Conservation (phyloP, 2,797 vertebrate genomes). For the Acipenser oxyrinchus region DNA sequence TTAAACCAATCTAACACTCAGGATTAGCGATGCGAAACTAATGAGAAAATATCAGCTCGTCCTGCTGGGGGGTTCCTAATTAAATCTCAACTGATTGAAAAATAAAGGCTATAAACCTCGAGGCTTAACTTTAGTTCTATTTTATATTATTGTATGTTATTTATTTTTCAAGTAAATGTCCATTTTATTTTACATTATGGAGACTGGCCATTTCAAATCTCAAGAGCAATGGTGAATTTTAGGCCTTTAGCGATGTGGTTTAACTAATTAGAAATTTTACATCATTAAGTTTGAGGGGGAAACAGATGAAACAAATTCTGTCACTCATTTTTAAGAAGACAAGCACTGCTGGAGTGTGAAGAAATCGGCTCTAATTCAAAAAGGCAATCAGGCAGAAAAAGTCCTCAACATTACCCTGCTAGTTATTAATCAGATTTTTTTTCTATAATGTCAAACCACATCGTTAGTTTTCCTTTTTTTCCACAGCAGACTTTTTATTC, state of each 20-base stretch:
- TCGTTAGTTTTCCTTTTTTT: conserved; percentile 34
- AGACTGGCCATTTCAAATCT: conserved; percentile 36
- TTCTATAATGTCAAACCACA: conserved; percentile 39
- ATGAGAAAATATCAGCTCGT: conserved; percentile 78
- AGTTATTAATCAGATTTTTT: conserved; percentile 69
- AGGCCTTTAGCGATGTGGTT: conserved; percentile 75
- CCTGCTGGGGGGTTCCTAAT: conserved; percentile 76
- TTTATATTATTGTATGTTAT: conserved; percentile 66
- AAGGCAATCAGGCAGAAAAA: conserved; percentile 77
- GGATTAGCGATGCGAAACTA: conserved; percentile 75
- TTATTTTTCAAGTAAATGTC: conserved; percentile 45
- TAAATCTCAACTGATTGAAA: conserved; percentile 90
- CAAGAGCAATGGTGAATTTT: conserved; percentile 50
- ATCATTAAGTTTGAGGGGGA: conserved; percentile 71
- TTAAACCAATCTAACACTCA: conserved; percentile 72
- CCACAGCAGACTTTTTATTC: conserved; percentile 45
- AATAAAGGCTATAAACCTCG: conserved; percentile 71
- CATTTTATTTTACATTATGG: conserved; percentile 22
- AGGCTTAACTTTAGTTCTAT: conserved; percentile 70
- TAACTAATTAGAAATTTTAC: conserved; percentile 82
- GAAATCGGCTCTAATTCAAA: conserved; percentile 78
- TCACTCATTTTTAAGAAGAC: conserved; percentile 86
- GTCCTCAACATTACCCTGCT: conserved; percentile 71
- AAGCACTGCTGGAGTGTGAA: conserved; percentile 83
- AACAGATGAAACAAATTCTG: conserved; percentile 52